phyloP scores from a whole-genome alignment of 2,888 invertebrate genomes.

The Anodontia alba region DNA sequence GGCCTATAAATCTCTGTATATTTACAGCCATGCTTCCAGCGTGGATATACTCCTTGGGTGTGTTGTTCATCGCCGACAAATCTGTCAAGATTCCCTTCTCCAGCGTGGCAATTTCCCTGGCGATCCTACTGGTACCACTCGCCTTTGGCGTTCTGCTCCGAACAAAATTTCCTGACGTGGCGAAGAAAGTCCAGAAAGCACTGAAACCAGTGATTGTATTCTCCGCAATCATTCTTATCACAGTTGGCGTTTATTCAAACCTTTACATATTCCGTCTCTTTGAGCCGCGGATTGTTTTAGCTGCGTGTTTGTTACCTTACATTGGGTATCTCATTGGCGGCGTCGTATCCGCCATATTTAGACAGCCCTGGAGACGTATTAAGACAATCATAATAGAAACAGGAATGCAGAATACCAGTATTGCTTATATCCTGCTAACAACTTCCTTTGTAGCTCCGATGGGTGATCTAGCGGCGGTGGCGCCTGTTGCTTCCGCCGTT shows the following conservation, averaged over 20 bases:
- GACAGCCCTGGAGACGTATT: constrained; percentile 74
- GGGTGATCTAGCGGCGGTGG: constrained; percentile 92
- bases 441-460: constrained; percentile 93
- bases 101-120: constrained; percentile 90
- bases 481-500: constrained; percentile 88
- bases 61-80: constrained; percentile 84
- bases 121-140: constrained; percentile 92
- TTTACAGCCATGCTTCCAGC: constrained; percentile 92
- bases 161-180: constrained; percentile 87
- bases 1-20: too few relatives aligned
- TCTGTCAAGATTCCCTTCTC: constrained; percentile 91
- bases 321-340: constrained; percentile 80
- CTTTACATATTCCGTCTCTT: constrained; percentile 94
- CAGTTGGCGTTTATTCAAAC: constrained; percentile 95
- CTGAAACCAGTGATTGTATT: constrained; percentile 93
- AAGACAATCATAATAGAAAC: constrained; percentile 93
- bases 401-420: constrained; percentile 96
- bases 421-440: constrained; percentile 94
- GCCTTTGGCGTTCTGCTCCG: constrained; percentile 83
- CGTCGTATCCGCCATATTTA: constrained; percentile 67
- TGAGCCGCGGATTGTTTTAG: constrained; percentile 85
- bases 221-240: constrained; percentile 92
- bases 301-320: constrained; percentile 81
- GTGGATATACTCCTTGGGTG: constrained; percentile 95
- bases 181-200: constrained; percentile 87